A percentile compares a stretch with the other conserved stretches of the same genome.
Conservation (phyloP, 2,113 vertebrate species). For the Misgurnus anguillicaudatus region DNA sequence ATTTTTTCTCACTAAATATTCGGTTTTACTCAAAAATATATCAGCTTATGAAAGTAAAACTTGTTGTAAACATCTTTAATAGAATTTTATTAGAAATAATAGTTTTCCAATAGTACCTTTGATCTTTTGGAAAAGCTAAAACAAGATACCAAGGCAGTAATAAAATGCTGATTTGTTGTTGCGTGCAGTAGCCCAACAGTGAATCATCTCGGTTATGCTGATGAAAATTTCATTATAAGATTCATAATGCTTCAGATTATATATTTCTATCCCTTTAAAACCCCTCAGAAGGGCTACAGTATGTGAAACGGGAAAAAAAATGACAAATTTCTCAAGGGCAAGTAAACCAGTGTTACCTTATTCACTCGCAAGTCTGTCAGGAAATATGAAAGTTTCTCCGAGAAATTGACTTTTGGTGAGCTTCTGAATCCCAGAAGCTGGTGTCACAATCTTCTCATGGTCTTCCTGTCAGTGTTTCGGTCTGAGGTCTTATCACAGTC, state of each 20-base stretch:
- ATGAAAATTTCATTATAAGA: conserved; percentile 49
- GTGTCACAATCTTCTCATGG: conserved; percentile 4
- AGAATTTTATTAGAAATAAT: not conserved
- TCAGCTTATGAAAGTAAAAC: not conserved
- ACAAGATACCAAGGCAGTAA: conserved; percentile 40
- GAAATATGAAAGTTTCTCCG: conserved; percentile 45
- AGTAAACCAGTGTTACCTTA: conserved; percentile 61
- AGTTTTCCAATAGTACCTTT: too few species aligned
- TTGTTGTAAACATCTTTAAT: not conserved
- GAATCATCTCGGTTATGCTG: conserved; percentile 23
- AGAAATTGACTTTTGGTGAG: conserved; percentile 8
- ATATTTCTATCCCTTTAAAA: not conserved
- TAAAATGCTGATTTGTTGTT: conserved; percentile 45
- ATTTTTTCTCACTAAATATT: too few species aligned
- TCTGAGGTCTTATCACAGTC: conserved; percentile 32
- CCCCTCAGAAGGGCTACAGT: not conserved
- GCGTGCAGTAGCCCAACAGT: conserved; percentile 21
- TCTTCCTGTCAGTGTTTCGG: conserved; percentile 19
- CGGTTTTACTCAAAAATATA: too few species aligned
- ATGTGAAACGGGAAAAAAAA: conserved; percentile 21
- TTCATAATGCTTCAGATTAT: not conserved
- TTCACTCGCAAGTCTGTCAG: conserved; percentile 66
- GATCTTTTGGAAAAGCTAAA: not conserved
- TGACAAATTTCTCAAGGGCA: not conserved
- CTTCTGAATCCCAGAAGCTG: not conserved